A percentile compares a stretch with the other conserved stretches of the same genome.
Evolutionary conservation across 2,888 invertebrate species (phyloP).

Genomic region (Sylvicola cinctus): DNA sequence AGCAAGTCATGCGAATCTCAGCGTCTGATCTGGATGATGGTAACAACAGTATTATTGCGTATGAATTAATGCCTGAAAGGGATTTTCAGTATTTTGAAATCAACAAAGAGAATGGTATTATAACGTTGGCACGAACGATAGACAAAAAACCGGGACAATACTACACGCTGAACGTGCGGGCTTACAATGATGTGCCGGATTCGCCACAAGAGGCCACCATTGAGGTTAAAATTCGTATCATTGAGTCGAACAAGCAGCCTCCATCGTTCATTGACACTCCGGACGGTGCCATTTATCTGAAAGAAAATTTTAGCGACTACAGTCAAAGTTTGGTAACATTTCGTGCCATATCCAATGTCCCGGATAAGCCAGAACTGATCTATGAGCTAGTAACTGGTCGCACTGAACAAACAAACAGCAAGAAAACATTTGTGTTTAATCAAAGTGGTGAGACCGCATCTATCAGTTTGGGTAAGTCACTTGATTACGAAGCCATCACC

Average conservation of each 20-base stretch:
- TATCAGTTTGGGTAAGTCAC: conserved; percentile 50
- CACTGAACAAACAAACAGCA: conserved; percentile 70
- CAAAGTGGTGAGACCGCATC: conserved; percentile 48
- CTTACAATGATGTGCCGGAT: conserved; percentile 21
- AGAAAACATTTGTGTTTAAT: conserved; percentile 48
- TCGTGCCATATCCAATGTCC: conserved; percentile 58
- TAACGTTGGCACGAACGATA: conserved; percentile 34
- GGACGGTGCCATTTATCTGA: conserved; percentile 38
- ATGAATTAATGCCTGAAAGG: conserved; percentile 28
- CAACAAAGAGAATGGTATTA: conserved; percentile 63
- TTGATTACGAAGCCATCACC: conserved; percentile 70
- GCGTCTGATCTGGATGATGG: conserved; percentile 86
- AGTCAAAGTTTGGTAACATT: conserved; percentile 46
- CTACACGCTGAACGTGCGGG: conserved; percentile 22
- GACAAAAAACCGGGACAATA: conserved; percentile 21
- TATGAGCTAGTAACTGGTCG: conserved; percentile 66
- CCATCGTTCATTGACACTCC: conserved; percentile 47
- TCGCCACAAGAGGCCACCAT: conserved; percentile 40
- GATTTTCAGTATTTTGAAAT: conserved; percentile 55
- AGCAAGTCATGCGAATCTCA: conserved; percentile 71
- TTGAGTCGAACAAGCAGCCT: conserved; percentile 71
- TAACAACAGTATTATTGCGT: conserved; percentile 68
- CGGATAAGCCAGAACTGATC: conserved; percentile 48
- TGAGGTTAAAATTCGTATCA: conserved; percentile 63
- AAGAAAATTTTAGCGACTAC: conserved; percentile 56